Evolutionary conservation across 2,888 invertebrate genomes (phyloP), one percentile per base, ranked within the genome.

Genomic region (Frankliniella intonsa): DNA sequence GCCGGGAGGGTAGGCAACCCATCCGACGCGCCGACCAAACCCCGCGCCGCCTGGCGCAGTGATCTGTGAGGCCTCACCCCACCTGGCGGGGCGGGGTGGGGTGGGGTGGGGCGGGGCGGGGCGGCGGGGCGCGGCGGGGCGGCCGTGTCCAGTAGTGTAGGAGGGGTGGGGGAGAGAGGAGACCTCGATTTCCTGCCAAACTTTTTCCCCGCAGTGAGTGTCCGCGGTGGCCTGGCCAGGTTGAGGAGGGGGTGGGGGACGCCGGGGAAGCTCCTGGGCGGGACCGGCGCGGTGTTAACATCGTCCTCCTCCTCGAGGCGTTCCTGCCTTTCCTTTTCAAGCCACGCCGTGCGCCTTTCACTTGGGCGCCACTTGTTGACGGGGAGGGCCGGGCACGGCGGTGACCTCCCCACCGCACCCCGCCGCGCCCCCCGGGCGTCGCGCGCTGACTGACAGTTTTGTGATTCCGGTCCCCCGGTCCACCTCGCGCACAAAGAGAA

Each of bases 141-240:
- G 9, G 69, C 62, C 62, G 62, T 62, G 38, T 3, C 38, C 38
- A 38, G 38, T 38, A 38, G 38, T 38, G 38, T 5, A 38, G 38
- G 38, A 19, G 55, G 5, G 5, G 14, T 5, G 12, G 55, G 55
- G 55, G 14, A 14, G 19, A 38, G 38, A 38, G 38, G 38, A 5
- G 38, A 38, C 25, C 69, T 25, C 69, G 69, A 76, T 76, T 76
- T 76, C 69, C 69, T 76, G 25, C 69, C 69, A 76, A 76, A 76
- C 69, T 76, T 76, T 76, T 76, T 25, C 69, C 25, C 69, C 25
- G 69, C 69, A 76, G 69, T 62, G 62, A n/a, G 62, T 17, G 7
- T 7, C 5, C 62, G 55, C 17, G 62, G 62, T n/a, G 62, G 62
- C 62, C 25, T 22, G 69, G 69, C 22, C 69, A 22, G 69, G 65